A percentile compares a stretch with the other conserved stretches of the same genome.
These are phyloP conservation scores for Echinarachnius parma DNA, from an alignment of 53 echinoderm and acorn worm genomes.

Conservation along the genomic window DNA sequence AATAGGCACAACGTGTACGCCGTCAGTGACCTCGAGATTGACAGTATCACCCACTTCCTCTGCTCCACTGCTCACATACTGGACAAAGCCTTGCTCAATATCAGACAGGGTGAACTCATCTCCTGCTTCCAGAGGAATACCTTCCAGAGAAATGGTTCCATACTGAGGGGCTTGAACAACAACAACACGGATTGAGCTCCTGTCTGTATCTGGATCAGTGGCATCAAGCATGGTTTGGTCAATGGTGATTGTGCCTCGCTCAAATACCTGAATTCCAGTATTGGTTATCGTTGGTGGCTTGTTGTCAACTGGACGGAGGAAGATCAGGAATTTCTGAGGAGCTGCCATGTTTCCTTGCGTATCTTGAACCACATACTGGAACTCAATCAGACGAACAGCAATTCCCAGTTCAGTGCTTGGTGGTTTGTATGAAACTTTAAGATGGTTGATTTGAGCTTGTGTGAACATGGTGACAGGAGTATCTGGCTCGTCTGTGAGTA, in stretches of 20 bases:
- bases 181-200: slow-evolving; percentile 50
- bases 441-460: slow-evolving; percentile 87
- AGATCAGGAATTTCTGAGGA: slow-evolving; percentile 65
- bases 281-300: slow-evolving; percentile 89
- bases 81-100: slow-evolving; percentile 58
- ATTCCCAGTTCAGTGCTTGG: slow-evolving; percentile 92
- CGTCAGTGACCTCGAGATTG: slow-evolving; percentile 81
- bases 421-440: slow-evolving; percentile 90
- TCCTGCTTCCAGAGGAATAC: slow-evolving; percentile 64
- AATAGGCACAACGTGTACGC: slow-evolving; percentile 86
- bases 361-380: slow-evolving; percentile 82
- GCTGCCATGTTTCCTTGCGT: slow-evolving; percentile 75
- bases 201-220: slow-evolving; percentile 77
- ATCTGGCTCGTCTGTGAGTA: slow-evolving; percentile 74
- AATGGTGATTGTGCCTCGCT: slow-evolving; percentile 58
- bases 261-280: slow-evolving; percentile 76
- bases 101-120: slow-evolving; percentile 72
- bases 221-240: slow-evolving; percentile 78
- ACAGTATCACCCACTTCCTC: slow-evolving; percentile 69
- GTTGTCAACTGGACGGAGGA: slow-evolving; percentile 91
- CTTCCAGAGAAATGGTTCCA: slow-evolving; percentile 56
- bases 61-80: slow-evolving; percentile 76
- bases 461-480: slow-evolving; percentile 70
- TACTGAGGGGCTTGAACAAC: slow-evolving; percentile 51
- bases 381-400: slow-evolving; percentile 73